Evolutionary conservation across 2,888 invertebrate genomes (phyloP).

Genomic region (Xanthia togata): DNA sequence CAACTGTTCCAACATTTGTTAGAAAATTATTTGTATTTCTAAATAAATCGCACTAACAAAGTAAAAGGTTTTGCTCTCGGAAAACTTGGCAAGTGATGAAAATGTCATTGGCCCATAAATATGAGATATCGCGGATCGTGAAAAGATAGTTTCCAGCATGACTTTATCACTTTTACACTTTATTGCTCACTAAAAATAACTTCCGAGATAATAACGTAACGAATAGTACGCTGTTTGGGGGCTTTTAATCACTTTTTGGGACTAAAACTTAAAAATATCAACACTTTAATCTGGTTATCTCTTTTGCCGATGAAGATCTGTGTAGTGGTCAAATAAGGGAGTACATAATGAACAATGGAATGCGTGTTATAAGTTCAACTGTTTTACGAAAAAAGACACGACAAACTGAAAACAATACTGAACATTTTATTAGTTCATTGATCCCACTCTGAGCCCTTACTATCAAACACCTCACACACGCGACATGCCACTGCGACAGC

Average conservation of each 20-base stretch:
- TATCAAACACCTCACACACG: no score
- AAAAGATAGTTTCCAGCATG: slow-evolving; percentile 63
- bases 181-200: slow-evolving; percentile 66
- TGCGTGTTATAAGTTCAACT: no score
- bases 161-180: slow-evolving; percentile 70
- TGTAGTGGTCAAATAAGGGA: no score
- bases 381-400: no score
- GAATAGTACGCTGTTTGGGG: neutral
- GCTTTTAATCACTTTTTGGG: slow-evolving; percentile 11
- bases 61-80: slow-evolving; percentile 34
- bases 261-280: neutral
- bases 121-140: slow-evolving; percentile 57
- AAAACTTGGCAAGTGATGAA: slow-evolving; percentile 53
- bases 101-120: slow-evolving; percentile 67
- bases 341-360: no score
- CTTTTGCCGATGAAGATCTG: no score
- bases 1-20: neutral
- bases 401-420: no score
- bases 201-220: slow-evolving; percentile 19
- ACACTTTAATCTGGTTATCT: neutral
- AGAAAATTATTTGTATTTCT: neutral
- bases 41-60: slow-evolving; percentile 28
- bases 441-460: neutral
- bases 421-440: neutral
- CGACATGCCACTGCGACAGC: no score